Conservation (phyloP, 2,888 invertebrate genomes). For the Netelia fuscicornis region DNA sequence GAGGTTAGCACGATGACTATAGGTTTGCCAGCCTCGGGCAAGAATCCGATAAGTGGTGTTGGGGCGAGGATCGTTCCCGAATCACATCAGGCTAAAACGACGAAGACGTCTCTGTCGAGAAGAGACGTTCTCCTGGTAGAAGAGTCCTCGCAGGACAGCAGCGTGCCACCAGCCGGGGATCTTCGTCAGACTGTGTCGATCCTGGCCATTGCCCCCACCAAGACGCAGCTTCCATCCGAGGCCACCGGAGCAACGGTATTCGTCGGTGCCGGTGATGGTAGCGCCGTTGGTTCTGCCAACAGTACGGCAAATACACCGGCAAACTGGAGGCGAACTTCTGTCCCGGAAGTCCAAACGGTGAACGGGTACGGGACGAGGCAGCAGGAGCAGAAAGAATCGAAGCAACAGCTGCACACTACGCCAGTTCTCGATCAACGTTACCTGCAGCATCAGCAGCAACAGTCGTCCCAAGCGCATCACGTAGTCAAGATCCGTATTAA, state of each 20-base stretch:
- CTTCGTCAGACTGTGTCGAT: constrained; percentile 81
- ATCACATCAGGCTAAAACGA: constrained; percentile 7
- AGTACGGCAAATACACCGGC: constrained; percentile 76
- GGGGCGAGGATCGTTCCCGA: constrained; percentile 19
- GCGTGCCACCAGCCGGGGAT: constrained; percentile 72
- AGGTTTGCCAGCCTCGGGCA: constrained; percentile 76
- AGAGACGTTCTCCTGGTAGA: constrained; percentile 63
- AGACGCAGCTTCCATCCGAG: constrained; percentile 75
- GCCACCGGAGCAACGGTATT: constrained; percentile 85
- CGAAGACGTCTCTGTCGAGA: constrained; percentile 14
- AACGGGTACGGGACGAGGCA: constrained; percentile 76
- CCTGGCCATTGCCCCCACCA: constrained; percentile 78
- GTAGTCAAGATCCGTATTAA: constrained; percentile 91
- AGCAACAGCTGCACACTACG: constrained; percentile 58
- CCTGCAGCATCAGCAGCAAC: constrained; percentile 72
- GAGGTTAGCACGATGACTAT: constrained; percentile 79
- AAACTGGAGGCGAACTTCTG: constrained; percentile 80
- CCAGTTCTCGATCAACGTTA: constrained; percentile 67
- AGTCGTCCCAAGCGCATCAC: constrained; percentile 83
- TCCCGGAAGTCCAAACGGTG: constrained; percentile 79
- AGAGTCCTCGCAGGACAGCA: constrained; percentile 70
- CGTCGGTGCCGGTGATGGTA: constrained; percentile 78
- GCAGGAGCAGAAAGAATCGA: constrained; percentile 63
- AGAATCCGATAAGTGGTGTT: constrained; percentile 58
- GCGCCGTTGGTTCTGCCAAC: constrained; percentile 72